Evolutionary conservation across 1,140 invertebrate genomes (phyloP), one percentile per base, ranked within the genome.

Genomic region (Cardiocondyla obscurior): DNA sequence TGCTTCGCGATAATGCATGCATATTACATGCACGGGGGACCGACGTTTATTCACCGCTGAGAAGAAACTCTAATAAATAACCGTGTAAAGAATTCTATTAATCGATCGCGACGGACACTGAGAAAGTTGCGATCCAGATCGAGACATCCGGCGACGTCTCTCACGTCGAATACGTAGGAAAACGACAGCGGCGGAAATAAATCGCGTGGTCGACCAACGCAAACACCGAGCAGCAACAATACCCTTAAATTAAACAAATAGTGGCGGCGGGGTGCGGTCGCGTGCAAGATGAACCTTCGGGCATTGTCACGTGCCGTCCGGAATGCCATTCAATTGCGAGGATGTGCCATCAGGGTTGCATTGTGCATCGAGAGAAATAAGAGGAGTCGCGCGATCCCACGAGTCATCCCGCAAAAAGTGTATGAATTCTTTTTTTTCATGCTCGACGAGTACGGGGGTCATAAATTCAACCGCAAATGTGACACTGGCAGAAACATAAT

Each of bases 191-290:
- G 70, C n/a, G 12, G 67, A 82, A 79, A 83, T 86, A 85, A 84
- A 81, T 84, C 79, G 76, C 39, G 73, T 79, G 57, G 19, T n/a
- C 1, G 42, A 36, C 8, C 44, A 51, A 44, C 77, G 81, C 81
- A 85, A 83, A 85, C 44, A 73, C 8, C 49, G 72, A 30, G 67
- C 69, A 65, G 74, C 77, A 85, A 92, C 91, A 92, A 92, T 92
- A 67, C 88, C 44, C 86, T 88, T 88, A 90, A 93, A 92, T 92
- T 92, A 90, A 91, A 91, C 90, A 93, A 93, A 92, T 91, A 92
- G 90, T 57, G 44, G 62, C 51, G 77, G 36, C 33, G 65, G 82
- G 79, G 73, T 70, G 79, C 36, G 77, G 84, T 85, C 87, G 44
- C 85, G 87, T 89, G 89, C 88, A 57, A 76, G 82, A 39, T 39